Conservation (phyloP, 53 echinoderm and acorn worm species). For the Astropecten irregularis region DNA sequence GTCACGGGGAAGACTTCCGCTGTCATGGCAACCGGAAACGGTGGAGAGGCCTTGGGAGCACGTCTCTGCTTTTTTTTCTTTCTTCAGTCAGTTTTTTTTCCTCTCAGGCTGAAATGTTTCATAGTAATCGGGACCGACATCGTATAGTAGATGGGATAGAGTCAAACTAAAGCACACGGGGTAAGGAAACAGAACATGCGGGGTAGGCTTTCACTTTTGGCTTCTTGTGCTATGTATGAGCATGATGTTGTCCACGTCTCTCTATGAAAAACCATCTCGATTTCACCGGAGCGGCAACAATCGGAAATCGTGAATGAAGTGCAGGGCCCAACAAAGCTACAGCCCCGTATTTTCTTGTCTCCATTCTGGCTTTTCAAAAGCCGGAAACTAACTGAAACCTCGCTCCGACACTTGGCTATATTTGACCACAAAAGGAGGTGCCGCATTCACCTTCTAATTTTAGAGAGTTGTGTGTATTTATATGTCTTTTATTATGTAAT, state of each 20-base stretch:
- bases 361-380: neutral
- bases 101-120: constrained; percentile 22
- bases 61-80: constrained; percentile 57
- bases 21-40: constrained; percentile 62
- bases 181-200: too few species aligned
- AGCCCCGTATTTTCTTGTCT: constrained; percentile 29
- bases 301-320: constrained; percentile 34
- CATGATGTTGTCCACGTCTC: too few species aligned
- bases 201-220: too few species aligned
- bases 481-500: too few species aligned
- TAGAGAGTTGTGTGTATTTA: too few species aligned
- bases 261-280: constrained; percentile 1
- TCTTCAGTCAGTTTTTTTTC: too few species aligned
- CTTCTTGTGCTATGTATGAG: too few species aligned
- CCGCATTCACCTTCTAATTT: constrained; percentile 10
- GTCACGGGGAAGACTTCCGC: constrained; percentile 61
- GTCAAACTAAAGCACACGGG: too few species aligned
- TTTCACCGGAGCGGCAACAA: constrained; percentile 39
- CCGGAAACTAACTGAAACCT: constrained; percentile 26
- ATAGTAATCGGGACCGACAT: constrained; percentile 30
- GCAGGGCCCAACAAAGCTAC: too few species aligned
- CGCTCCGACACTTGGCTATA: constrained; percentile 10
- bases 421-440: constrained; percentile 16
- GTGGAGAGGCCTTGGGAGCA: constrained; percentile 53
- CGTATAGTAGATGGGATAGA: too few species aligned